Base-by-base conservation (phyloP, 2,113 vertebrate genomes). In the Cromileptes altivelis region DNA sequence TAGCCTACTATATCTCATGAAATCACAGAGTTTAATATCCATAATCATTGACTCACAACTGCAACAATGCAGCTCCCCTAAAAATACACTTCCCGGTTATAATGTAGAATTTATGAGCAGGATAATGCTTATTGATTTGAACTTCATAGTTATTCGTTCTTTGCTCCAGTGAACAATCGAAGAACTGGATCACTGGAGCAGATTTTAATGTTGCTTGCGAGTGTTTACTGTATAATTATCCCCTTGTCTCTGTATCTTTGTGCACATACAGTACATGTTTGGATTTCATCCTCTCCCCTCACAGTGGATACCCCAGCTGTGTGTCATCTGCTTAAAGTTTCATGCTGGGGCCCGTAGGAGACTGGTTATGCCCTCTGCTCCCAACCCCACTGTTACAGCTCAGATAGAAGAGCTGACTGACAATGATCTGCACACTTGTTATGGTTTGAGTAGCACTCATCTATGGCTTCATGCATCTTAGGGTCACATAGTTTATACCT, bases 41-140 rank as follows among this genome's bases (percentile, higher is more conserved):
- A 53, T 37, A 64, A 33, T 77, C 17, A 65, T 27, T 68, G 70
- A 76, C 60, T 60, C 27, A 53, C 52, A 56, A 42, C 33, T 37
- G 70, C 50, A 68, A 85, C 61, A 77, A 52, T 56, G 21, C 42
- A 52, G 55, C 69, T 30, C 14, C 6, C 42, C 49, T 49, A 57
- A 75, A 84, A 72, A 83, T 81, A 79, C 33, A 70, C 42, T 77
- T 70, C 70, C 77, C 27, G 27, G 64, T 77, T 85, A 23, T 75
- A 81, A 89, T 88, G 40, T 67, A 50, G 72, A 83, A 82, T 90
- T 83, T 77, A 91, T 83, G 75, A 90, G 79, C 13, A 70, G n/a
- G 37, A 58, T 89, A 82, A 89, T 87, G 81, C 25, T 71, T 75
- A 92, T 94, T 88, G 91, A 93, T 91, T 87, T 87, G 84, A 84